Evolutionary conservation across 1,140 invertebrate species (phyloP).

Genomic region (Armadillidium nasatum): DNA sequence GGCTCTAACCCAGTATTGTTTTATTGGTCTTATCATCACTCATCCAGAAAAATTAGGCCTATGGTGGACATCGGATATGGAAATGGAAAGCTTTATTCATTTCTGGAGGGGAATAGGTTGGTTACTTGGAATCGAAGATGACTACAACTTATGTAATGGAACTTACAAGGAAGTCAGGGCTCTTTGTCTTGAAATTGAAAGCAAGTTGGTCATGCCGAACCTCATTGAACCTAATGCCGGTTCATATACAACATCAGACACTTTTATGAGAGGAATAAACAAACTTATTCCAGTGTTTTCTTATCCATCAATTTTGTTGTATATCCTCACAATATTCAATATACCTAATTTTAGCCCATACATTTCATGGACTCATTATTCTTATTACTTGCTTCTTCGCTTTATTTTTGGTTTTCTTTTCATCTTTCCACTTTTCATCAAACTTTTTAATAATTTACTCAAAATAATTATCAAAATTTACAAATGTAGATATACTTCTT

Average conservation of each 20-base stretch:
- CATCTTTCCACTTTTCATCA: constrained; percentile 20
- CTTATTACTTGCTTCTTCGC: constrained; percentile 27
- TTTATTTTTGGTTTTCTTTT: constrained; percentile 25
- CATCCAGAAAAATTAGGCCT: constrained; percentile 64
- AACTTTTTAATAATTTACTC: constrained; percentile 29
- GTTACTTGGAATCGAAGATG: constrained; percentile 74
- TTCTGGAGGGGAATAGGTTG: constrained; percentile 77
- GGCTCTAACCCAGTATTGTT: constrained; percentile 63
- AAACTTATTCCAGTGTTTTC: constrained; percentile 47
- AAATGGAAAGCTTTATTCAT: constrained; percentile 71
- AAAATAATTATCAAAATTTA: too few relatives aligned
- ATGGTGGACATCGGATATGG: constrained; percentile 52
- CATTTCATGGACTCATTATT: constrained; percentile 16
- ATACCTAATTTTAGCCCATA: constrained; percentile 13
- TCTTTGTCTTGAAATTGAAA: constrained; percentile 50
- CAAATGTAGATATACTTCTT: too few relatives aligned
- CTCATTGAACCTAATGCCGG: constrained; percentile 48
- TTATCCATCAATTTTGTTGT: constrained; percentile 26
- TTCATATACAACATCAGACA: constrained; percentile 52
- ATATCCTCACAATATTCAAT: constrained; percentile 16
- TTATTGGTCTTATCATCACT: constrained; percentile 70
- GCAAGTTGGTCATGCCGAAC: constrained; percentile 50
- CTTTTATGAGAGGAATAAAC: constrained; percentile 49
- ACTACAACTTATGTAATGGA: constrained; percentile 59
- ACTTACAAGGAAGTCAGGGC: constrained; percentile 50